These are phyloP conservation scores for Cetonia aurata DNA, from an alignment of 2,888 invertebrate species.

Conservation along the genomic window DNA sequence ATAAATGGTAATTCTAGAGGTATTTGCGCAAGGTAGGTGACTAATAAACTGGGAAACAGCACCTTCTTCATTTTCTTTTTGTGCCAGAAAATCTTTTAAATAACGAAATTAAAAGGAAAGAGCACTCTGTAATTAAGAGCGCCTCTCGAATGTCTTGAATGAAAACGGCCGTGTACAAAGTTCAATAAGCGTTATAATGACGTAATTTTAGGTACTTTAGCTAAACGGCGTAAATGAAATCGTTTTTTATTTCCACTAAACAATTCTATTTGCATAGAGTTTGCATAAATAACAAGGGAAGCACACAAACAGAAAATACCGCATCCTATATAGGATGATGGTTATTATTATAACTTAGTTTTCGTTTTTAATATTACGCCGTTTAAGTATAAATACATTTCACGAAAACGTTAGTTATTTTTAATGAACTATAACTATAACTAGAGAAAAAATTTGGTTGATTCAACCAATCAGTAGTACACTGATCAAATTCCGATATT, in stretches of 20 bases:
- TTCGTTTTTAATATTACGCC: no score
- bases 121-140: slow-evolving; percentile 34
- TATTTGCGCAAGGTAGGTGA: not conserved
- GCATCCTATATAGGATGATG: not conserved
- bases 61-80: slow-evolving; percentile 3
- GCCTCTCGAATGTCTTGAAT: slow-evolving; percentile 28
- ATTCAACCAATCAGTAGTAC: no score
- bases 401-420: no score
- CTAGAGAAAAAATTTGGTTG: no score
- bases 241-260: slow-evolving; percentile 31
- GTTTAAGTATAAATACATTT: no score
- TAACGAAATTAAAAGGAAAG: slow-evolving; percentile 30
- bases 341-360: slow-evolving; percentile 5
- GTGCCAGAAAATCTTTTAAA: slow-evolving; percentile 28
- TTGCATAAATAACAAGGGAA: slow-evolving; percentile 14
- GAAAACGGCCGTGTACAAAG: slow-evolving; percentile 18
- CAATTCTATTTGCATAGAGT: slow-evolving; percentile 27
- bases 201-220: slow-evolving; percentile 36
- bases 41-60: slow-evolving; percentile 9
- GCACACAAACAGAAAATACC: slow-evolving; percentile 8
- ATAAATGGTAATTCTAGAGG: slow-evolving; percentile 23
- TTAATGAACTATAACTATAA: no score
- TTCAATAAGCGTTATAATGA: slow-evolving; percentile 39
- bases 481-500: no score
- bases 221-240: slow-evolving; percentile 23